A percentile compares a stretch with the other conserved stretches of the same genome.
These are phyloP conservation scores for Parambassis ranga DNA, from an alignment of 2,797 vertebrate genomes.

Conservation along the genomic window DNA sequence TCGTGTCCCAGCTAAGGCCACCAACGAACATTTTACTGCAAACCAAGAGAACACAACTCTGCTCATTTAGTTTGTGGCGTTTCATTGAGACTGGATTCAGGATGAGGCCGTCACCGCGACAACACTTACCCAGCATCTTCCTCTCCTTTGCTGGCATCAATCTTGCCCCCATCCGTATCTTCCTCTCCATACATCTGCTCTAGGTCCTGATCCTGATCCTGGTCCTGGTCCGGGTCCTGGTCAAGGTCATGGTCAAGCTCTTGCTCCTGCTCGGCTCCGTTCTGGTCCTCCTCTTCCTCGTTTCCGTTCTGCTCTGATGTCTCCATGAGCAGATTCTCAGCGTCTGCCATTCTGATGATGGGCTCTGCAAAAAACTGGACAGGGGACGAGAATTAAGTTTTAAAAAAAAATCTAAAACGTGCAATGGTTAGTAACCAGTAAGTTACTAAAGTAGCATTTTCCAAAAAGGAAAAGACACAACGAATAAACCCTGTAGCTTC, in stretches of 20 bases:
- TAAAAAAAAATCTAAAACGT: too few species aligned
- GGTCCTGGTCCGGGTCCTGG: conserved; percentile 48
- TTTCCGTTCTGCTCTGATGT: conserved; percentile 83
- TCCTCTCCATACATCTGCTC: conserved; percentile 85
- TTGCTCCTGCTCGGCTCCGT: conserved; percentile 67
- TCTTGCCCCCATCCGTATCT: too few species aligned
- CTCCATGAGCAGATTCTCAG: conserved; percentile 83
- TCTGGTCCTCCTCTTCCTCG: conserved; percentile 74
- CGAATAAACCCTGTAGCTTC: too few species aligned
- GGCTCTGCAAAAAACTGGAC: conserved; percentile 39
- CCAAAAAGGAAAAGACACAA: too few species aligned
- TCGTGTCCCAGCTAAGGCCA: conserved; percentile 98
- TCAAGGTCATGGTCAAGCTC: conserved; percentile 61
- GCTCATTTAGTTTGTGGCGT: too few species aligned
- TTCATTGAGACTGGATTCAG: too few species aligned
- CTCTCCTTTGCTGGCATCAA: too few species aligned
- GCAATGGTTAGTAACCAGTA: too few species aligned
- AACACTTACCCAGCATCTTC: not conserved
- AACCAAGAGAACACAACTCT: rapidly evolving
- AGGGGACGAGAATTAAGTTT: not conserved
- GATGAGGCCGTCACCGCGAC: too few species aligned
- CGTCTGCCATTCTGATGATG: conserved; percentile 77
- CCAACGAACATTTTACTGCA: conserved; percentile 99
- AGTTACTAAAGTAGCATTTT: too few species aligned
- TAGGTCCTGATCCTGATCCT: conserved; percentile 57